Percentiles rank a stretch among this genome's conserved stretches.
phyloP scores from a whole-genome alignment of 2,888 invertebrate genomes.

The Drosophila falleni region DNA sequence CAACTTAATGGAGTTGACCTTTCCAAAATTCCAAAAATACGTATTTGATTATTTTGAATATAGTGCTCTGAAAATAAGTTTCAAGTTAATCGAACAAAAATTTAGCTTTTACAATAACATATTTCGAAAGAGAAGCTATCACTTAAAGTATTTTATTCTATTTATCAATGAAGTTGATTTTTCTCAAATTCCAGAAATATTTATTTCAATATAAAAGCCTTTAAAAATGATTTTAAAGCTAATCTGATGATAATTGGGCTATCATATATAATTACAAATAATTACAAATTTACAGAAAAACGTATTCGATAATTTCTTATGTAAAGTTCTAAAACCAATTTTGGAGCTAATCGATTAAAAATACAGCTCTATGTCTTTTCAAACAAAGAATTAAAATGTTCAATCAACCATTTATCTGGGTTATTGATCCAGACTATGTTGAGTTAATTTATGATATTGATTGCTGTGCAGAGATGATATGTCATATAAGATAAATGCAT shows the following conservation, averaged over 20 bases:
- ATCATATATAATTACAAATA: too few species aligned
- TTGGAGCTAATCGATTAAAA: neutral
- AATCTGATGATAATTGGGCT: too few species aligned
- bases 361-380: neutral
- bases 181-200: neutral
- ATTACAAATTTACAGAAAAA: neutral
- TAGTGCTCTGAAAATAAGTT: neutral
- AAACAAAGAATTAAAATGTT: neutral
- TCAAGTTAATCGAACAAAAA: neutral
- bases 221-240: too few species aligned
- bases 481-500: slow-evolving; percentile 47
- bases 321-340: neutral
- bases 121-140: neutral
- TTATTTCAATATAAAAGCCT: too few species aligned
- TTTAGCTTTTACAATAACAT: neutral
- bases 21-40: neutral
- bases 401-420: slow-evolving; percentile 2
- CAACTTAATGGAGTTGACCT: neutral
- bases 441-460: slow-evolving; percentile 7
- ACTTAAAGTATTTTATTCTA: neutral
- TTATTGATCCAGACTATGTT: slow-evolving; percentile 18
- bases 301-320: neutral
- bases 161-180: neutral
- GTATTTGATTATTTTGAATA: neutral
- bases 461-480: slow-evolving; percentile 10